Evolutionary conservation across 2,797 vertebrate genomes (phyloP), one percentile per base, ranked within the genome.

Genomic region (Sebastes miniatus): DNA sequence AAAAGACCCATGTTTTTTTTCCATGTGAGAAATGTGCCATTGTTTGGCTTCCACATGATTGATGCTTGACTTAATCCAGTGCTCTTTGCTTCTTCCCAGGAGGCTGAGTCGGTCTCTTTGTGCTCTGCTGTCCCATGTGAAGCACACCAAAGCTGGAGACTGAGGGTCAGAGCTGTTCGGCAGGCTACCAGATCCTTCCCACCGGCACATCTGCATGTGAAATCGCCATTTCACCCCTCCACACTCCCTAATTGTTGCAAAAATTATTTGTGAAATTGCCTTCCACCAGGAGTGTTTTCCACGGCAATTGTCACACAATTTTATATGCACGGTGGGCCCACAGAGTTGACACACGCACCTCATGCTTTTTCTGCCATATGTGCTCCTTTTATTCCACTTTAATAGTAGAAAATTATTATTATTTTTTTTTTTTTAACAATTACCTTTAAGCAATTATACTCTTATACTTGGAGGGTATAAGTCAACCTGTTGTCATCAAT

Each of bases 251-350:
- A 97, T 97, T 98, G 97, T 97, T 97, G 94, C 95, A 95, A 97
- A 97, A 97, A 97, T 97, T 96, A 97, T 97, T 98, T 97, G 97
- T 97, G 97, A 97, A 97, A 97, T 97, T 97, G 97, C 96, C 95
- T 96, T 97, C 95, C 96, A 96, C 95, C 96, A 96, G 96, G 95
- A 96, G 93, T 94, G 95, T 95, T 95, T 90, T 84, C 94, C 96
- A 96, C 95, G 93, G 94, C 96, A 95, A 95, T 96, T 96, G 93
- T 88, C 85, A 93, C 90, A 87, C 58, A 63, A 91, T 94, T 82
- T 85, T 91, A 80, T 85, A 90, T 85, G 90, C 92, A 87, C 90
- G 87, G 92, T 87, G 90, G 90, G 92, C 95, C 95, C 94, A 91
- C 93, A 70, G 94, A 95, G 95, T 83, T 90, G 90, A 94, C 95